phyloP scores from a whole-genome alignment of 1,140 invertebrate species.

The Cotesia typhae region DNA sequence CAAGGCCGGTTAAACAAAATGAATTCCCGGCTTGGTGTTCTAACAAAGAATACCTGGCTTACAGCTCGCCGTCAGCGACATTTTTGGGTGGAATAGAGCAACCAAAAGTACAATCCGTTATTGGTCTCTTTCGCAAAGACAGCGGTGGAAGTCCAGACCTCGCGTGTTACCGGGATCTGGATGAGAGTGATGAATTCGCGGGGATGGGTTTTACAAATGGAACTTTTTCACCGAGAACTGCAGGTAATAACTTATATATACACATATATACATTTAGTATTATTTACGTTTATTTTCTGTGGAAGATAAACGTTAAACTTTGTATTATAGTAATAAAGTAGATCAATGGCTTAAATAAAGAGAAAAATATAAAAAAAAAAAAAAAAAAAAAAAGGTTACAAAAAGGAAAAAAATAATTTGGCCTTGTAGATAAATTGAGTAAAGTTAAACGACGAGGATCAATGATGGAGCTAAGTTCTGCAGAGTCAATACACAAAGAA shows the following conservation, averaged over 20 bases:
- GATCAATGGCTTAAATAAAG: too few species aligned
- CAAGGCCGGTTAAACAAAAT: slow-evolving; percentile 80
- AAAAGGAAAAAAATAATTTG: slow-evolving; percentile 9
- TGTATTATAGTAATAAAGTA: too few species aligned
- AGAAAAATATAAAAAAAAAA: slow-evolving; percentile 18
- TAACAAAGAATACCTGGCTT: slow-evolving; percentile 91
- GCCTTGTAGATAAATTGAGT: slow-evolving; percentile 35
- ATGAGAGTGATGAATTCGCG: slow-evolving; percentile 57
- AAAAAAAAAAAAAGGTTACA: slow-evolving; percentile 19
- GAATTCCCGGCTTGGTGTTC: slow-evolving; percentile 93
- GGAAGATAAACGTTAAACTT: too few species aligned
- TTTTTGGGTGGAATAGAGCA: slow-evolving; percentile 75
- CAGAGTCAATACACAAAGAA: slow-evolving; percentile 55
- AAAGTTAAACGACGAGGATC: slow-evolving; percentile 57
- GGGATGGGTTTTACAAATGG: slow-evolving; percentile 49
- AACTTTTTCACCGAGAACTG: slow-evolving; percentile 52
- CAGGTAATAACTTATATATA: slow-evolving; percentile 44
- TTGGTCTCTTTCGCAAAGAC: slow-evolving; percentile 64
- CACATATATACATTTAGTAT: slow-evolving; percentile 31
- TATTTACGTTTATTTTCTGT: slow-evolving; percentile 9
- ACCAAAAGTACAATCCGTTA: slow-evolving; percentile 64
- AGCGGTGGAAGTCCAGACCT: slow-evolving; percentile 54
- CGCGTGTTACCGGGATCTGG: slow-evolving; percentile 50
- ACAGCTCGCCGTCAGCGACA: slow-evolving; percentile 89
- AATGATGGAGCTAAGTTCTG: slow-evolving; percentile 61